Conservation (phyloP, 2,888 invertebrate species). For the Troides helena region DNA sequence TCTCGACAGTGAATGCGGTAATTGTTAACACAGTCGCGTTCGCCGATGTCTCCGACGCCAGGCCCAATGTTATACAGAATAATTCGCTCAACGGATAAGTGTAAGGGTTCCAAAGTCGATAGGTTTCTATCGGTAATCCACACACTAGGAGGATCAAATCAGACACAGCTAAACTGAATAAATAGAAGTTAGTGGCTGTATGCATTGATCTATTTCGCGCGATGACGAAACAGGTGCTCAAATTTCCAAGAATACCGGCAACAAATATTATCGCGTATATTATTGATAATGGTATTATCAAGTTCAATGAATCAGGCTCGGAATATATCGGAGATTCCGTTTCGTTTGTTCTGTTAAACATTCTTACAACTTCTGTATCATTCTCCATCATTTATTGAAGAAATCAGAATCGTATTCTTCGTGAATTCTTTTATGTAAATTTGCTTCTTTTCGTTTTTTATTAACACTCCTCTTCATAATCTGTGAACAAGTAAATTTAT, state of each 20-base stretch:
- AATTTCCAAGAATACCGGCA: conserved; percentile 88
- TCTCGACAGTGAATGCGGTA: conserved; percentile 93
- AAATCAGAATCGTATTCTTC: neutral
- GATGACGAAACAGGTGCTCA: conserved; percentile 89
- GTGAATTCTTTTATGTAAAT: neutral
- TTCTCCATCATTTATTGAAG: conserved; percentile 47
- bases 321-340: conserved; percentile 46
- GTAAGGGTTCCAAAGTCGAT: conserved; percentile 86
- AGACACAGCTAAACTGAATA: conserved; percentile 89
- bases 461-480: neutral
- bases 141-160: conserved; percentile 86
- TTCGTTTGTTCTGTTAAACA: conserved; percentile 55
- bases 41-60: conserved; percentile 92
- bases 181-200: conserved; percentile 91
- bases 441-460: neutral
- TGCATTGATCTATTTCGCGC: conserved; percentile 89
- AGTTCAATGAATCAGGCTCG: conserved; percentile 79
- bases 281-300: conserved; percentile 84
- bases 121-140: conserved; percentile 90
- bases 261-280: conserved; percentile 85
- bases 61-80: conserved; percentile 86
- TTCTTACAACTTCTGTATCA: conserved; percentile 45
- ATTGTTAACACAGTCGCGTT: conserved; percentile 93
- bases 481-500: neutral
- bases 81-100: conserved; percentile 88